Conservation (phyloP, 2,888 invertebrate genomes). For the Girardia tigrina region DNA sequence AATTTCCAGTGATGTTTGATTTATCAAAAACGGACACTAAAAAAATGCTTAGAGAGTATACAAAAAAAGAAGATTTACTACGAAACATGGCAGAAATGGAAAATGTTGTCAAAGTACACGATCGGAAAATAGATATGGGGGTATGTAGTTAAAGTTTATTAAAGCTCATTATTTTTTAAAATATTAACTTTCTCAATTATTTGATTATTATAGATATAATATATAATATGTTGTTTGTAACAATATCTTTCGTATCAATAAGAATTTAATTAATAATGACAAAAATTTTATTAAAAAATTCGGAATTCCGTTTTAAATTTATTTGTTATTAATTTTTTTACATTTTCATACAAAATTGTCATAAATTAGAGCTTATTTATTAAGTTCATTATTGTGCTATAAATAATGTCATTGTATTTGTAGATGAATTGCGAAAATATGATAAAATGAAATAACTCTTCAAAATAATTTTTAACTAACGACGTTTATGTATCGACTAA, state of each 20-base stretch:
- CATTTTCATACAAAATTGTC: no score
- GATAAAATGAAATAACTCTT: no score
- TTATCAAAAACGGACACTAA: not conserved
- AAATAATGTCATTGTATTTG: no score
- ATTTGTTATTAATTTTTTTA: no score
- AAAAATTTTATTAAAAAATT: not conserved
- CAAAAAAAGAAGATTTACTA: not conserved
- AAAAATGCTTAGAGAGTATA: not conserved
- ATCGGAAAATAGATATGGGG: constrained; percentile 4
- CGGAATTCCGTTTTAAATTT: not conserved
- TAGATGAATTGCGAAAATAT: no score
- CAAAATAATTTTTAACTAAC: no score
- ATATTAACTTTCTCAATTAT: not conserved
- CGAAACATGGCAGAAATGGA: not conserved
- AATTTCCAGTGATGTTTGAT: not conserved
- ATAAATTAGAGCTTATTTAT: no score
- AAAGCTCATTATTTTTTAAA: no score
- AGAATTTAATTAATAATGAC: not conserved
- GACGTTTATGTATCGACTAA: no score
- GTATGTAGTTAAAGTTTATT: not conserved
- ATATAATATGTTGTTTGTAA: no score
- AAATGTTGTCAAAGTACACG: not conserved
- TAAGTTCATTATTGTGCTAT: no score
- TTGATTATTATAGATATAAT: not conserved
- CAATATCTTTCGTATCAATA: no score